Base-by-base conservation (phyloP, 2,888 invertebrate genomes). In the Troides helena region DNA sequence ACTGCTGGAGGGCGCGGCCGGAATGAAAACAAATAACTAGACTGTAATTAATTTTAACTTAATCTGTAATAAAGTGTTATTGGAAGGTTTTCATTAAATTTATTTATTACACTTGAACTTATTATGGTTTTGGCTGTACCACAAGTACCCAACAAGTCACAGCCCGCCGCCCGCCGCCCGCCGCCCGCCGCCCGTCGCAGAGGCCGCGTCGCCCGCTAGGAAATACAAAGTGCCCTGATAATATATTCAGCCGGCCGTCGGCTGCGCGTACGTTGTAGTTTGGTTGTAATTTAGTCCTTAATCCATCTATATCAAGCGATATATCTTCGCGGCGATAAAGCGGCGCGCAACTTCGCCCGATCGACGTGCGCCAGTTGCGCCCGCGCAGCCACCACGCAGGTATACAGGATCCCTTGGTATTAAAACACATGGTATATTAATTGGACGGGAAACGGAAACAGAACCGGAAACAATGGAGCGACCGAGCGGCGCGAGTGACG, bases 161-260 rank as follows among this genome's bases (percentile, higher is more conserved):
- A 7, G 50, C 3, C 4, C 12, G 12, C 12, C 12, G 12, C 14
- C 6, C 53, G 8, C 14, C 14, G 8, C 8, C 53, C 6, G 12
- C 0, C 14, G 53, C 18, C 1, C 1, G 1, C 1, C 12, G 1
- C 8, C 0, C 1, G 17, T 5, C 3, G 17, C 53, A 1, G 12
- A 4, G 12, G 6, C 18, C 17, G 6, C 17, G 12, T 14, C 4
- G 8, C 14, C 5, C 53, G 53, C 53, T 7, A 4, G 53, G 17
- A 53, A n/a, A 53, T 17, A 17, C 18, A 53, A 2, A 17, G 17
- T n/a, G 7, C 39, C 39, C 39, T 39, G 39, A 39, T 39, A 39
- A 7, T 39, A 3, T 6, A 39, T 39, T 39, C 39, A 39, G 6
- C 39, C 8, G 39, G 10, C 2, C 6, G 39, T 39, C 39, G 39